phyloP scores from a whole-genome alignment of 2,797 vertebrate species.

The Lepilemur ruficaudatus region DNA sequence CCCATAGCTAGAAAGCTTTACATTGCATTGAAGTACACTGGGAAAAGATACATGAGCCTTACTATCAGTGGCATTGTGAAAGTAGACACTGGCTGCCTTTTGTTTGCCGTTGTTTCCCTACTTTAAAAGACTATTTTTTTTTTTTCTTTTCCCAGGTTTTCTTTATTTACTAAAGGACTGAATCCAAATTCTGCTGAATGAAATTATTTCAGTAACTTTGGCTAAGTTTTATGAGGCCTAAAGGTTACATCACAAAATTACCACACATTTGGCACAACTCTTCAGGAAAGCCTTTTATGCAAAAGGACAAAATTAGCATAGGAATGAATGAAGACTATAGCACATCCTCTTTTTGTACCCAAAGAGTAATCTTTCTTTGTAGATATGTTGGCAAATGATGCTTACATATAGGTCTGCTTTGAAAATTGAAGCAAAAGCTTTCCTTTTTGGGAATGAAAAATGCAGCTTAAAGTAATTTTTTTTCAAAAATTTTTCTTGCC shows the following conservation, averaged over 20 bases:
- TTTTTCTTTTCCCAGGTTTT: not conserved
- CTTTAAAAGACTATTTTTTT: slow-evolving; percentile 20
- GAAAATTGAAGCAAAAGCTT: slow-evolving; percentile 41
- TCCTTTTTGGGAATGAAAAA: slow-evolving; percentile 30
- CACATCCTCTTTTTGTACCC: not conserved
- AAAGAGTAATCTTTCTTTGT: slow-evolving; percentile 38
- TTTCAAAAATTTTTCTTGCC: not conserved
- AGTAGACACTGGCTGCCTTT: not conserved
- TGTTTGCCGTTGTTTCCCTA: not conserved
- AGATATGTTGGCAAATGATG: not conserved
- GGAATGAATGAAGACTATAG: slow-evolving; percentile 46
- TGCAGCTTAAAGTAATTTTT: not conserved
- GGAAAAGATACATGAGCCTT: not conserved
- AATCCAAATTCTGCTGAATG: slow-evolving; percentile 59
- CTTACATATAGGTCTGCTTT: not conserved
- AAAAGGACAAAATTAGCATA: slow-evolving; percentile 69
- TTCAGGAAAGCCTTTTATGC: slow-evolving; percentile 28
- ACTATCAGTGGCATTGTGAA: not conserved
- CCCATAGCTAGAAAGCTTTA: not conserved
- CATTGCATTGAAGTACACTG: not conserved
- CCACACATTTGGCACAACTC: slow-evolving; percentile 41
- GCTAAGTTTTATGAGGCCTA: not conserved
- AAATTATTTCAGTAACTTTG: slow-evolving; percentile 56
- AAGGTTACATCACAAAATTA: slow-evolving; percentile 52
- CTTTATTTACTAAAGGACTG: slow-evolving; percentile 45